Base-by-base conservation (phyloP, 2,113 vertebrate species). In the Dasyornis broadbenti region DNA sequence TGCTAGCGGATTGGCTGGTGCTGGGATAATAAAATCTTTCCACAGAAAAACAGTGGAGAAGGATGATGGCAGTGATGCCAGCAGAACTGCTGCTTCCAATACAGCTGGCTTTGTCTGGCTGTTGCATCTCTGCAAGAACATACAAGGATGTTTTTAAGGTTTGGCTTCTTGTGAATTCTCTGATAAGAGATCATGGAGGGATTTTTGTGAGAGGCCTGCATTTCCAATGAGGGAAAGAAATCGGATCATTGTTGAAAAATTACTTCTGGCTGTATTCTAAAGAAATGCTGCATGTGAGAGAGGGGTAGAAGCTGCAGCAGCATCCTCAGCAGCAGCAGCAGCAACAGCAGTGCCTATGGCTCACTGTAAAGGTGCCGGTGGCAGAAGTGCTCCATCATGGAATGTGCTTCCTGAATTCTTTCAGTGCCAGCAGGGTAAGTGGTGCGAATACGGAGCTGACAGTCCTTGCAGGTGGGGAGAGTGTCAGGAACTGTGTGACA, bases 371-470 rank as follows among this genome's bases (percentile, higher is more conserved):
- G 97, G 97, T 91, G 84, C 96, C 88, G 97, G 96, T 92, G 96
- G 95, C 40, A 98, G 98, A 97, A 98, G 95, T 88, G 94, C 87
- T 54, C 68, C 95, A 2, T 97, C 98, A 5, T 95, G 98, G 86
- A 98, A 98, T 94, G 97, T 98, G 94, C 97, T 98, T 94, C 98
- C 98, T 5, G 98, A 98, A 53, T 97, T 98, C 95, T 98, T 94
- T 86, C 98, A 97, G 90, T 98, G 96, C 92, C 85, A 96, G 39
- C 98, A 97, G 26, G 98, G 98, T 99, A 98, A 99, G 99, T 98
- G 94, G 19, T 54, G 61, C 28, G 21, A 42, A 33, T 35, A 4
- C 5, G 30, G 73, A 71, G 53, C 40, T 54, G 85, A 63, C 30
- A 40, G 28, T 27, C 42, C 37, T 64, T 91, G 76, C 4, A 7